Conservation (phyloP, 2,888 invertebrate species). For the Idaea dimidiata region DNA sequence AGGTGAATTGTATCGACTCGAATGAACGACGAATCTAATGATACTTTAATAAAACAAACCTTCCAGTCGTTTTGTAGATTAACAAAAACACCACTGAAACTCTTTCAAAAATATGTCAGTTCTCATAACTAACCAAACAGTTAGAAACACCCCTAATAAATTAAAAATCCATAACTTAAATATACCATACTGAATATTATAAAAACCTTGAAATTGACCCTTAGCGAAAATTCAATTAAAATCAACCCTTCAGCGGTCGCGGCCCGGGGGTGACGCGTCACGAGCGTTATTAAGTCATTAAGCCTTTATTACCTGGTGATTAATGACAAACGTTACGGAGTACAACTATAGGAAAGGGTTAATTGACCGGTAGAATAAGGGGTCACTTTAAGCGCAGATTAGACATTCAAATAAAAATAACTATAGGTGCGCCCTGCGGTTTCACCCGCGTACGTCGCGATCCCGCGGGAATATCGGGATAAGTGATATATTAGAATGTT, state of each 20-base stretch:
- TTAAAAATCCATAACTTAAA: background rate
- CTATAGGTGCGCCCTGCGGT: too few species aligned
- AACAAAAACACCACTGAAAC: too few species aligned
- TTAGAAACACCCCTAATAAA: background rate
- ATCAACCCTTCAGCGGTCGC: constrained; percentile 28
- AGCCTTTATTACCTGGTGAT: constrained; percentile 39
- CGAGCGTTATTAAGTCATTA: constrained; percentile 42
- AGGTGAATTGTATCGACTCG: too few species aligned
- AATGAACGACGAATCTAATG: too few species aligned
- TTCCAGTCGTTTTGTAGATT: too few species aligned
- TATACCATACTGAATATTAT: background rate
- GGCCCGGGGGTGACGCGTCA: constrained; percentile 24
- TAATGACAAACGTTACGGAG: constrained; percentile 29
- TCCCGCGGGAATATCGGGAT: too few species aligned
- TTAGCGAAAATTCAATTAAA: constrained; percentile 31
- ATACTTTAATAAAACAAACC: too few species aligned
- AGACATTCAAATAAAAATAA: background rate
- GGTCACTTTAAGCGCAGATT: background rate
- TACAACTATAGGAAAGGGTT: constrained; percentile 32
- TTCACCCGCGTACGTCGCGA: too few species aligned
- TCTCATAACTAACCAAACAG: background rate
- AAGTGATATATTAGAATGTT: too few species aligned
- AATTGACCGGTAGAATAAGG: constrained; percentile 11
- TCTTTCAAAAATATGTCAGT: background rate
- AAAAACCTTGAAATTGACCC: constrained; percentile 11